phyloP scores from a whole-genome alignment of 2,888 invertebrate genomes.

The Aplocera efformata region DNA sequence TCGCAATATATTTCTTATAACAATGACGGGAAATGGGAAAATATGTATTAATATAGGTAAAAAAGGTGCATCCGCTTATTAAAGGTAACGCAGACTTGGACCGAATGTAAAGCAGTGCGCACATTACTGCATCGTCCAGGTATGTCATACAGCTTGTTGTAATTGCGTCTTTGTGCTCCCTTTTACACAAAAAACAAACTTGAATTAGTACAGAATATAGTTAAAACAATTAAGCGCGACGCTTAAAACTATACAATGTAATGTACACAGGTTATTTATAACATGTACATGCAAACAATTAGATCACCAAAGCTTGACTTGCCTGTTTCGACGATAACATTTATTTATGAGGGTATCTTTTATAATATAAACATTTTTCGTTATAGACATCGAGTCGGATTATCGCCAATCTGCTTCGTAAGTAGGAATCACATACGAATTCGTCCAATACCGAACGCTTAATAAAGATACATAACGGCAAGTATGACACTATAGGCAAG shows the following conservation, averaged over 20 bases:
- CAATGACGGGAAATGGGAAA: no score
- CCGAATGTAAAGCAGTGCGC: slow-evolving; percentile 76
- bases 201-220: slow-evolving; percentile 43
- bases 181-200: slow-evolving; percentile 49
- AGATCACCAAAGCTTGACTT: slow-evolving; percentile 33
- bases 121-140: slow-evolving; percentile 55
- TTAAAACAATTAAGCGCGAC: slow-evolving; percentile 33
- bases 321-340: slow-evolving; percentile 21
- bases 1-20: no score
- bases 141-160: slow-evolving; percentile 72
- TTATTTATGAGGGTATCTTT: no score
- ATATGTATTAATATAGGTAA: not conserved
- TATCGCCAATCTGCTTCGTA: not conserved
- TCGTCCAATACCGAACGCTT: no score
- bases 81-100: slow-evolving; percentile 48
- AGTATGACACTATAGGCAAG: no score
- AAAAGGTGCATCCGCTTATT: slow-evolving; percentile 3
- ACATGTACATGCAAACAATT: slow-evolving; percentile 52
- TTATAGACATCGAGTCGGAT: no score
- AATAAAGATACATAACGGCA: no score
- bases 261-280: slow-evolving; percentile 47
- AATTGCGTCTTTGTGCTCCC: slow-evolving; percentile 73
- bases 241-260: slow-evolving; percentile 36
- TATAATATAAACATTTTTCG: no score
- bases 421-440: no score